Percentiles rank a stretch among this genome's conserved stretches.
phyloP scores from a whole-genome alignment of 2,888 invertebrate species.

The Aethes cnicana region DNA sequence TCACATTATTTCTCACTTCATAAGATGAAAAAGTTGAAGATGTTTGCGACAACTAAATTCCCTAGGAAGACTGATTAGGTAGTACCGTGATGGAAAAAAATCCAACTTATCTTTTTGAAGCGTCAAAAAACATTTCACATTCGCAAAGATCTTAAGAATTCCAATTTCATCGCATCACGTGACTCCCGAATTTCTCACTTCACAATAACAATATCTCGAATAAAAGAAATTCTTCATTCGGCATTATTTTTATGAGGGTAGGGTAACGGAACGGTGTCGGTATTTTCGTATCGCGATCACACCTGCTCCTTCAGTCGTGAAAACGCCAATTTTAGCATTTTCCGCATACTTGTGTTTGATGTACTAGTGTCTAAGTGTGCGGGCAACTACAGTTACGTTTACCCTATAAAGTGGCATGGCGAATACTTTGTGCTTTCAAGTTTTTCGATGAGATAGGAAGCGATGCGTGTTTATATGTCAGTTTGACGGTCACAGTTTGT shows the following conservation, averaged over 20 bases:
- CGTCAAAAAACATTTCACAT: neutral
- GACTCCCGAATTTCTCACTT: constrained; percentile 26
- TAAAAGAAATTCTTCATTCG: constrained; percentile 28
- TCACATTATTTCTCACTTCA: too few species aligned
- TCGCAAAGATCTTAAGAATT: constrained; percentile 19
- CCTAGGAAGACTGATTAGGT: too few species aligned
- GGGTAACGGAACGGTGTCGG: constrained; percentile 17
- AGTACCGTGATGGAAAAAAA: too few species aligned
- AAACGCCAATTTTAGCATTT: constrained; percentile 30
- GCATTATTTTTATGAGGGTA: constrained; percentile 26
- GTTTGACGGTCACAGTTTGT: neutral
- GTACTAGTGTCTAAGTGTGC: constrained; percentile 7
- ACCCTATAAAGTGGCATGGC: constrained; percentile 18
- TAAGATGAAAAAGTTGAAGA: too few species aligned
- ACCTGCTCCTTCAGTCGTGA: constrained; percentile 28
- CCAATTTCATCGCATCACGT: constrained; percentile 26
- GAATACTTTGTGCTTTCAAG: constrained; percentile 6
- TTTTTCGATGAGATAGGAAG: constrained; percentile 9
- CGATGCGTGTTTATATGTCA: neutral
- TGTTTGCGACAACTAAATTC: too few species aligned
- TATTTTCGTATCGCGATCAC: constrained; percentile 21
- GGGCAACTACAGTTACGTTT: constrained; percentile 25
- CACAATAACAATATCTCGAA: constrained; percentile 21
- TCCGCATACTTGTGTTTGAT: constrained; percentile 30
- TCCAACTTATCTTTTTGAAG: too few species aligned